Conservation (phyloP, 1,140 invertebrate genomes). For the Manduca sexta region DNA sequence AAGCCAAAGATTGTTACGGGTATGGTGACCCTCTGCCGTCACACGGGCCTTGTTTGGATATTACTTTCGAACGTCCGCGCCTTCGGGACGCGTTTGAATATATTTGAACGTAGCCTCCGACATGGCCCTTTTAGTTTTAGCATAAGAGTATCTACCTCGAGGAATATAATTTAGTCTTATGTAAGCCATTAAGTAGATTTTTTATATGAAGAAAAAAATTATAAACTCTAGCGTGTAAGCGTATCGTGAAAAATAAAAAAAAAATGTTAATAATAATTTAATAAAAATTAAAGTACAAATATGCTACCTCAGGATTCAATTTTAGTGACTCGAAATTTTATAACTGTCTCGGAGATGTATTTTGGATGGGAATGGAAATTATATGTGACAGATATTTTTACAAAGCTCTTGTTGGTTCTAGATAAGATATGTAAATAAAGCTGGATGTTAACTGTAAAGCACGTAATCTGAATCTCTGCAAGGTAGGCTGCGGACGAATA, state of each 20-base stretch:
- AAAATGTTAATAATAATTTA: constrained; percentile 16
- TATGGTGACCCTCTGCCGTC: constrained; percentile 73
- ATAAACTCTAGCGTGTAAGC: constrained; percentile 49
- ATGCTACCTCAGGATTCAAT: constrained; percentile 73
- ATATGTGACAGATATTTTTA: background rate
- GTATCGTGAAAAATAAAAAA: constrained; percentile 56
- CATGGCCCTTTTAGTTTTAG: constrained; percentile 47
- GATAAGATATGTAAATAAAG: constrained; percentile 11
- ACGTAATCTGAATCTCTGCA: constrained; percentile 62
- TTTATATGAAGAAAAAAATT: constrained; percentile 66
- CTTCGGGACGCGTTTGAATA: background rate
- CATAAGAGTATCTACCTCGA: constrained; percentile 73
- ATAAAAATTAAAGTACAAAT: constrained; percentile 63
- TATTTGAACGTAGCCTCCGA: constrained; percentile 38
- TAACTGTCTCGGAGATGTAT: constrained; percentile 36
- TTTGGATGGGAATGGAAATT: constrained; percentile 4
- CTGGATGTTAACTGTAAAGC: constrained; percentile 15
- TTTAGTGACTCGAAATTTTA: constrained; percentile 36
- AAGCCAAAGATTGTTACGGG: constrained; percentile 75
- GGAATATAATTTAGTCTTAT: constrained; percentile 61
- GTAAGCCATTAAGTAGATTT: constrained; percentile 67
- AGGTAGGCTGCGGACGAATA: constrained; percentile 47
- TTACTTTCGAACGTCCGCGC: constrained; percentile 31
- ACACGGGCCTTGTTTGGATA: constrained; percentile 46
- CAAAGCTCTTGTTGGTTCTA: background rate